Base-by-base conservation (phyloP, 2,113 vertebrate species). In the Collichthys lucidus region DNA sequence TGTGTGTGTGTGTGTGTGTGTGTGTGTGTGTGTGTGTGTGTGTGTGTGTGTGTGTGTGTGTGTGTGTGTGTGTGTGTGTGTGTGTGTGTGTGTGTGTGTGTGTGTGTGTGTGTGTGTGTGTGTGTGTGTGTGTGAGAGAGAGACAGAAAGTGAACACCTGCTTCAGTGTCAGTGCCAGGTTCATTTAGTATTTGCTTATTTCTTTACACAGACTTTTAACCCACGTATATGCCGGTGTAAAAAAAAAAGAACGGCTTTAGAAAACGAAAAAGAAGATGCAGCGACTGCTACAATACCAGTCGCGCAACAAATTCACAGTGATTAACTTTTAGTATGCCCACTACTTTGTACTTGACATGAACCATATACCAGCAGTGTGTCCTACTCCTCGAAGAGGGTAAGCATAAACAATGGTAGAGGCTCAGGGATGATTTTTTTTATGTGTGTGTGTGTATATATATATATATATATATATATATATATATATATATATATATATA, bases 341-440 rank as follows among this genome's bases (percentile, higher is more conserved):
- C 70, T 42, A 19, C 49, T 76, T 73, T 69, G 35, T 42, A 60
- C 47, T 63, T 59, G 53, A 42, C 40, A 66, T 35, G 53, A 44
- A 57, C 56, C 57, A 12, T 47, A 6, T n/a, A 26, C 16, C 2
- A 4, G 59, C 8, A 66, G 17, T 60, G 35, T 59, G 22, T 56
- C 22, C 14, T 44, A 10, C 62, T 59, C 20, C 50, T 42, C 56
- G 8, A 19, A 10, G 46, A 61, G 72, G 4, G 2, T 20, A 5
- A 74, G 24, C 59, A 57, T 64, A 66, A 79, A 75, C 64, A 75
- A 44, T 29, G 12, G 35, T 19, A 29, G 16, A 52, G n/a, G 22
- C 40, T 55, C 50, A 24, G 50, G 69, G 56, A 26, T 77, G 16
- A 12, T 55, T 91, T 82, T 56, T 91, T 82, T n/a, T n/a, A n/a